Base-by-base conservation (phyloP, 2,888 invertebrate genomes). In the Ashinkailepas kermadecensis region DNA sequence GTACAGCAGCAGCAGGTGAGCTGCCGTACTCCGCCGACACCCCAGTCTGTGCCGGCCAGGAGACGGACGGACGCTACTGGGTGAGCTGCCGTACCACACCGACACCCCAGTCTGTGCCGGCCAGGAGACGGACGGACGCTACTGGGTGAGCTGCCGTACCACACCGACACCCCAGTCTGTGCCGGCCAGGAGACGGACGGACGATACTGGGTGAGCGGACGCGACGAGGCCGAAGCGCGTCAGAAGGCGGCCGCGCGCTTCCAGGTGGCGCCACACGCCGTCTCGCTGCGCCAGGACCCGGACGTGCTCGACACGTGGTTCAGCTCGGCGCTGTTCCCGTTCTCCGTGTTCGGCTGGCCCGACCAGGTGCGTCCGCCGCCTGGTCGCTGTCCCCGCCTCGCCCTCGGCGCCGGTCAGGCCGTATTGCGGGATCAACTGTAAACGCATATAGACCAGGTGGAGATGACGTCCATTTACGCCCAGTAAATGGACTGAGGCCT, bases 301-400 rank as follows among this genome's bases (percentile, higher is more conserved):
- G 99, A 99, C 89, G 99, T 99, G 0, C 89, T 99, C 83, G 99
- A 99, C 87, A 99, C 99, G 0, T 99, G 99, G 99, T 99, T 99
- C 89, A 98, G 98, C 0, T 95, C 99, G 0, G 98, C 93, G 0
- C 90, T 99, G 74, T 96, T 98, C 87, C 97, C 99, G 0, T 99
- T 99, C 89, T 94, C 98, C 0, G 92, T 96, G 70, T 95, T 99
- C 87, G 99, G 97, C 15, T 99, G 99, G 99, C 99, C 99, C 0
- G 93, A 97, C 67, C 82, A 88, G 86, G 88, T 86, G 18, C 56
- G 81, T 80, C 15, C 56, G 39, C 39, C 39, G 39, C 39, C 39
- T 39, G 39, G 39, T 39, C 39, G 39, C 39, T 39, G 39, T 4
- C 39, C 39, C 39, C 2, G 39, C 39, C 39, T 39, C 39, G 39